Evolutionary conservation across 2,113 vertebrate genomes (phyloP).

Genomic region (Elachura formosa): DNA sequence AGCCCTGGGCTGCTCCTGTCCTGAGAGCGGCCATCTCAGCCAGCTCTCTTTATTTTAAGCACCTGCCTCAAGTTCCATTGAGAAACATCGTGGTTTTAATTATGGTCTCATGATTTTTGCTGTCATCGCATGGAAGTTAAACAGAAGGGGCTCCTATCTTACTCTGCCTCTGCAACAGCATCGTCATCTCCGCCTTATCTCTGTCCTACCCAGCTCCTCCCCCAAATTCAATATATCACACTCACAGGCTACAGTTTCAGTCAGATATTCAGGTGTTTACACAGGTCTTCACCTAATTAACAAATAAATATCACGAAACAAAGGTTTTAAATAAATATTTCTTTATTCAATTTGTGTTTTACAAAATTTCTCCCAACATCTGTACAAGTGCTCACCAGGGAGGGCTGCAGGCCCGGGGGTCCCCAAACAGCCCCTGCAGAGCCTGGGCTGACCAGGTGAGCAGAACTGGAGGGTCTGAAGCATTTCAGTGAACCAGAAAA

Average conservation of each 20-base stretch:
- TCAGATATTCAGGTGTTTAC: background rate
- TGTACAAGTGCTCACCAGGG: background rate
- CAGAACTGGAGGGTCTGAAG: accelerated
- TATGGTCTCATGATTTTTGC: accelerated
- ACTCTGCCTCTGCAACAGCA: background rate
- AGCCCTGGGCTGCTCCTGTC: too few species aligned
- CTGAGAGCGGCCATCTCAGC: too few species aligned
- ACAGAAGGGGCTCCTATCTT: background rate
- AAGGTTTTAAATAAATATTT: background rate
- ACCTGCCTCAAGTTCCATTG: background rate
- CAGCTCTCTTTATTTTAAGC: accelerated
- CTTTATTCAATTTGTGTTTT: constrained; percentile 15
- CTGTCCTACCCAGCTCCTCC: background rate
- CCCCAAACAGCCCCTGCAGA: background rate
- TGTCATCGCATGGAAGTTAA: background rate
- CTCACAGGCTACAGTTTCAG: background rate
- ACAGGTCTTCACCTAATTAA: background rate
- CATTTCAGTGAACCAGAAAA: background rate
- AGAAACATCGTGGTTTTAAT: accelerated
- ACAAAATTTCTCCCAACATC: background rate
- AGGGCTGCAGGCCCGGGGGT: background rate
- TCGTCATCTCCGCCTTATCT: background rate
- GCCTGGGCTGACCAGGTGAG: background rate
- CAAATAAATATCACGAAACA: accelerated
- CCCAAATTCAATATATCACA: accelerated